Base-by-base conservation (phyloP, 2,113 vertebrate genomes). In the Saimiri boliviensis region DNA sequence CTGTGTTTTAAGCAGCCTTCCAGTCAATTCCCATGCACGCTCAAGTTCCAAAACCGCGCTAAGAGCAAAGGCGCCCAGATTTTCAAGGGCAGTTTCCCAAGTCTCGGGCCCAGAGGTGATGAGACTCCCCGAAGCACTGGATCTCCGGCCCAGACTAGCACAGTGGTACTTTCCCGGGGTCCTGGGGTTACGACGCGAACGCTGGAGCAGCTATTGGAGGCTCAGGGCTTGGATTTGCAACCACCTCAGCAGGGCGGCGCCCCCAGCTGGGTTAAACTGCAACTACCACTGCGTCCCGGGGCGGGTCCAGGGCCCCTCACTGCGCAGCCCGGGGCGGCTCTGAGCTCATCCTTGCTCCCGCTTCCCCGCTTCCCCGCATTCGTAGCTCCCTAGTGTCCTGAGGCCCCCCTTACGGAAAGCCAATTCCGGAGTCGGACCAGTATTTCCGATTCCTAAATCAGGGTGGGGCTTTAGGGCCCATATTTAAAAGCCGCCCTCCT, bases 251-350 rank as follows among this genome's bases (percentile, higher is more conserved):
- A 3, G 2, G 68, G 27, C 2, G 2, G 58, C 0, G 16, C 25
- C 19, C 5, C 3, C 2, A 4, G 30, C 27, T 0, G 7, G 5
- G 9, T 19, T 77, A 49, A 30, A 35, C 40, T 85, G 32, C 19
- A 1, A 23, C 45, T 23, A 20, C 63, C 2, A 1, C 9, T 3
- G 37, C 0, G 9, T 40, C 58, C 82, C 45, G 0, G 32, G 25
- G 25, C 3, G 2, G 2, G 11, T 85, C 7, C 4, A 1, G 0
- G 17, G 16, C 12, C 11, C 21, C 6, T 71, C 58, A 0, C 11
- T 0, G 8, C 2, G 11, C 4, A 0, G 4, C 7, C 12, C 1
- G 35, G 37, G 35, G 47, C 3, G 66, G 42, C 40, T 84, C 6
- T 6, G 40, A 94, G 40, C 1, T 35, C 5, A 12, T 30, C n/a